Base-by-base conservation (phyloP, 2,113 vertebrate species). In the Tapirus terrestris region DNA sequence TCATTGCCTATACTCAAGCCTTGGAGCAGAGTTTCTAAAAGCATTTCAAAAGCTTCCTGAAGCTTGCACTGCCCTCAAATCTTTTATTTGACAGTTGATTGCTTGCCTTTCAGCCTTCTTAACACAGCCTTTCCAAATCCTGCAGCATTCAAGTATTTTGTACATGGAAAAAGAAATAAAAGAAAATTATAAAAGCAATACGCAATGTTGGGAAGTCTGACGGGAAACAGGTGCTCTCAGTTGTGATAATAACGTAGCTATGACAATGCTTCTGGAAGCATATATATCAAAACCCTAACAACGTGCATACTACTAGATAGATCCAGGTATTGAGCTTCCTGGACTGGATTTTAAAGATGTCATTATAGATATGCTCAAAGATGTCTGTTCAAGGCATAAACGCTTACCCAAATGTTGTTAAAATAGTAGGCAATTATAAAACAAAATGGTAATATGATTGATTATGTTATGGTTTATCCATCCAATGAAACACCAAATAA, bases 321-420 rank as follows among this genome's bases (percentile, higher is more conserved):
- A 85, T 48, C 16, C 72, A 82, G 31, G 53, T 75, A 58, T 10
- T 88, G 23, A 80, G 39, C 17, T n/a, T 77, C 23, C 31, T 93
- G 86, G 23, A 56, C 23, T 80, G 75, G 56, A 48, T 75, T 89
- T 92, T 45, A 89, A 95, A 91, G 60, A 81, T 94, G 53, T 81
- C 72, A 67, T 33, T 89, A 76, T 1, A 76, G 53, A 39, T 48
- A 81, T 20, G 53, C 48, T 75, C 51, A 93, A 77, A 85, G 39
- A 31, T 56, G 6, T 48, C 31, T 82, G 20, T 68, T 79, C 31
- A 90, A 72, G 36, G 60, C 36, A 86, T 85, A n/a, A 33, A 36
- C 43, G 7, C 23, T 48, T 85, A 63, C n/a, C 13, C n/a, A 93
- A 48, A 81, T 68, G 36, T 51, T 61, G 14, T n/a, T 89, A 53